A percentile compares a stretch with the other conserved stretches of the same genome.
Evolutionary conservation across 2,888 invertebrate genomes (phyloP).

Genomic region (Agapostemon virescens): DNA sequence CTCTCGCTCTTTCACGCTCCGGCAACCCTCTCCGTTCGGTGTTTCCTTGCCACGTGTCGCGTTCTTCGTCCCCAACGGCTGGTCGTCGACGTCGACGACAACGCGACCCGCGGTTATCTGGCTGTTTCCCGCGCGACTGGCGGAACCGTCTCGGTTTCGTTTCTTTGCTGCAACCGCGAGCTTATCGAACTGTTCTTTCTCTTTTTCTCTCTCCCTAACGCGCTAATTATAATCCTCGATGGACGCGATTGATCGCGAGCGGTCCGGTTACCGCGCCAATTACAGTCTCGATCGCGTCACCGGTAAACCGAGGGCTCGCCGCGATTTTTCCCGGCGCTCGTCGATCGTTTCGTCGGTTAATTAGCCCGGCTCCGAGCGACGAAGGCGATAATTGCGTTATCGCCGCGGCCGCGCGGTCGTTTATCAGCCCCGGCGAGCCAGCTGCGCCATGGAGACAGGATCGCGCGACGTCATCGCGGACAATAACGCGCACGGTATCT

Average conservation of each 20-base stretch:
- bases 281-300: conserved; percentile 36
- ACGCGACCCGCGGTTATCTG: conserved; percentile 45
- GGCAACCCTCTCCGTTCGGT: not conserved
- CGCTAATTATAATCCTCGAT: conserved; percentile 47
- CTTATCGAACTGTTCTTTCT: conserved; percentile 3
- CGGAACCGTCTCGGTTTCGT: conserved; percentile 26
- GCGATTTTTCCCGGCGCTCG: conserved; percentile 29
- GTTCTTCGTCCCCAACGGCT: conserved; percentile 41
- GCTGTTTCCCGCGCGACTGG: conserved; percentile 24
- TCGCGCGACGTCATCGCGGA: conserved; percentile 11
- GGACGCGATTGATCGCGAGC: conserved; percentile 37
- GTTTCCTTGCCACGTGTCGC: conserved; percentile 28
- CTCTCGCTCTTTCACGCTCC: conserved; percentile 29
- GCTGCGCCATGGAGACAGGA: not conserved
- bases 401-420: conserved; percentile 9
- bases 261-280: conserved; percentile 36
- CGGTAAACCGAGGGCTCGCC: conserved; percentile 13
- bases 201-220: conserved; percentile 4
- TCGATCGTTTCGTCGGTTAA: conserved; percentile 29
- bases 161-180: conserved; percentile 14
- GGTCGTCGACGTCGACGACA: conserved; percentile 45
- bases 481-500: conserved; percentile 33
- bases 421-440: conserved; percentile 2
- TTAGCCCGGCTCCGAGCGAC: conserved; percentile 26
- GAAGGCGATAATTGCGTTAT: conserved; percentile 43